These are phyloP conservation scores for Xyrichtys novacula DNA, from an alignment of 2,797 vertebrate genomes.

Conservation along the genomic window DNA sequence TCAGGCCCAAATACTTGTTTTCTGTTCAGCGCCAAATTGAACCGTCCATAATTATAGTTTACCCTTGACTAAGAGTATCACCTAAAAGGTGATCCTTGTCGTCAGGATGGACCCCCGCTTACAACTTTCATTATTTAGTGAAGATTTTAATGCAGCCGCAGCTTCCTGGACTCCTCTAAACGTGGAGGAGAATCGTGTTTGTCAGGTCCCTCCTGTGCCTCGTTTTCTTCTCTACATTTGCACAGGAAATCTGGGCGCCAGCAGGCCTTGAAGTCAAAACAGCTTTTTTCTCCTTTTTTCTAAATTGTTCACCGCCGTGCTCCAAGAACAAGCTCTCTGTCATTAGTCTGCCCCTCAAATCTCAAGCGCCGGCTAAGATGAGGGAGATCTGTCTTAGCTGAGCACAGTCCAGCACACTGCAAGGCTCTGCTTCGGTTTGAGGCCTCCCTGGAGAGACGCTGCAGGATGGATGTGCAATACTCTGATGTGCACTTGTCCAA, in stretches of 20 bases:
- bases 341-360: constrained; percentile 65
- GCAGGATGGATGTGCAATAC: constrained; percentile 61
- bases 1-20: constrained; percentile 59
- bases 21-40: constrained; percentile 53
- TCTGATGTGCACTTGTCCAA: constrained; percentile 72
- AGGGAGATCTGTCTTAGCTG: constrained; percentile 67
- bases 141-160: constrained; percentile 24
- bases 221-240: constrained; percentile 35
- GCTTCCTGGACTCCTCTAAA: constrained; percentile 21
- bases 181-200: constrained; percentile 25
- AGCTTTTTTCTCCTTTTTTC: constrained; percentile 8
- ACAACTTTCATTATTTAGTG: constrained; percentile 33
- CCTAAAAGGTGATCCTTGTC: constrained; percentile 33
- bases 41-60: constrained; percentile 59
- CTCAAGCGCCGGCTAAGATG: constrained; percentile 49
- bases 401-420: constrained; percentile 58
- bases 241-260: constrained; percentile 49
- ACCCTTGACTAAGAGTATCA: constrained; percentile 37
- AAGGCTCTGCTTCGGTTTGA: constrained; percentile 57
- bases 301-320: constrained; percentile 58
- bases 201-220: constrained; percentile 11
- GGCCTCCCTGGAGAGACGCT: constrained; percentile 57
- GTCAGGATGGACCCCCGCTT: constrained; percentile 4
- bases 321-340: constrained; percentile 58
- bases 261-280: constrained; percentile 62